Evolutionary conservation across 1,140 invertebrate genomes (phyloP).

Genomic region (Euwallacea fornicatus): DNA sequence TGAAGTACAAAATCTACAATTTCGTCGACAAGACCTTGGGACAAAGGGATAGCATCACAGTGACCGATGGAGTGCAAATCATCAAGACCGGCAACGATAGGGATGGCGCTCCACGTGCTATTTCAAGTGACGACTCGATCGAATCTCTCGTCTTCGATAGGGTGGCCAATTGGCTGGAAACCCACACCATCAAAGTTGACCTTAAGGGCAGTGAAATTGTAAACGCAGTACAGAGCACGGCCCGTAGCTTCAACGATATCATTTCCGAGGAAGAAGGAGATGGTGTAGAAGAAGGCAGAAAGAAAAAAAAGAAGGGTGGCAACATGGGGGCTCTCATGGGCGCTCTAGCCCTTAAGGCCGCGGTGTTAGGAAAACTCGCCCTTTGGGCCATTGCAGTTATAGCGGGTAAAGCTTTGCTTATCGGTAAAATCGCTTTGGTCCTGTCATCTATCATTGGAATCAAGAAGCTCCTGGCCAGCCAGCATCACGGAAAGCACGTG

Average conservation of each 20-base stretch:
- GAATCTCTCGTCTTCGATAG: constrained; percentile 68
- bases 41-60: constrained; percentile 73
- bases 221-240: constrained; percentile 74
- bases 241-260: constrained; percentile 72
- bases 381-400: constrained; percentile 79
- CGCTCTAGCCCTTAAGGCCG: constrained; percentile 74
- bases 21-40: constrained; percentile 79
- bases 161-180: constrained; percentile 71
- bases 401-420: constrained; percentile 79
- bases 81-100: constrained; percentile 67
- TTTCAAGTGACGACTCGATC: constrained; percentile 64
- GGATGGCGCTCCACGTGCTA: constrained; percentile 70
- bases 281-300: constrained; percentile 65
- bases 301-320: constrained; percentile 72
- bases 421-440: constrained; percentile 81
- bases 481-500: constrained; percentile 73
- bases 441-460: constrained; percentile 79
- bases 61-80: constrained; percentile 79
- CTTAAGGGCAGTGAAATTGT: constrained; percentile 81
- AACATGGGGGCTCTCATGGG: constrained; percentile 73
- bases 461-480: constrained; percentile 70
- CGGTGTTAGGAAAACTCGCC: constrained; percentile 73
- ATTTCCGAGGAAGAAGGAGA: constrained; percentile 64
- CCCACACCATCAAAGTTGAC: constrained; percentile 80
- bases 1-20: constrained; percentile 82